A percentile compares a stretch with the other conserved stretches of the same genome.
Conservation (phyloP, 1,140 invertebrate species). For the Drosophila lini region DNA sequence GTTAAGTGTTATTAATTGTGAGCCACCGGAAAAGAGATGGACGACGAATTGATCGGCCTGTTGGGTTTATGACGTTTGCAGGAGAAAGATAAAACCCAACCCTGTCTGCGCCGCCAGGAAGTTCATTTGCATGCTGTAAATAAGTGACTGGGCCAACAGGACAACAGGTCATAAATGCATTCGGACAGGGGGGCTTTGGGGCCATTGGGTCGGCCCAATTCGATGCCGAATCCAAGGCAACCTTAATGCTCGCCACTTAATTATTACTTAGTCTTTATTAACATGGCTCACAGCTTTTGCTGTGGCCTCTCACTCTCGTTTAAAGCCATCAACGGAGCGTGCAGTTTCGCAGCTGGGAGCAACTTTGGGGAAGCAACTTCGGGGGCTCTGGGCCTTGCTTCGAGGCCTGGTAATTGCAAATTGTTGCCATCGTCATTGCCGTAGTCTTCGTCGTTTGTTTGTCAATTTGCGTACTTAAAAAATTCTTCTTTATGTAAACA, state of each 20-base stretch:
- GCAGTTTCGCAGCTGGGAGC: slow-evolving; percentile 18
- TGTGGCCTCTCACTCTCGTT: slow-evolving; percentile 43
- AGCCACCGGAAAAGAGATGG: neutral
- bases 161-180: slow-evolving; percentile 34
- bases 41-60: neutral
- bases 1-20: neutral
- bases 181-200: neutral
- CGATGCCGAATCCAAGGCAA: slow-evolving; percentile 34
- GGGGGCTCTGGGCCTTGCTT: slow-evolving; percentile 8
- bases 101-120: neutral
- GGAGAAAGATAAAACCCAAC: neutral
- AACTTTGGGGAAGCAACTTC: slow-evolving; percentile 12
- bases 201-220: neutral
- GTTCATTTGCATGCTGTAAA: slow-evolving; percentile 57
- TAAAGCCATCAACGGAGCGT: slow-evolving; percentile 49
- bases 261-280: slow-evolving; percentile 60
- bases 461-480: slow-evolving; percentile 78
- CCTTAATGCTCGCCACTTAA: slow-evolving; percentile 45
- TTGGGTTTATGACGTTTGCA: neutral
- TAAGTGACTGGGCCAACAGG: slow-evolving; percentile 24
- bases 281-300: slow-evolving; percentile 35
- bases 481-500: slow-evolving; percentile 68
- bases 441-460: slow-evolving; percentile 37
- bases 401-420: slow-evolving; percentile 47
- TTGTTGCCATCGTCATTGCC: slow-evolving; percentile 44